Evolutionary conservation across 2,888 invertebrate species (phyloP).

Genomic region (Meta bourneti): DNA sequence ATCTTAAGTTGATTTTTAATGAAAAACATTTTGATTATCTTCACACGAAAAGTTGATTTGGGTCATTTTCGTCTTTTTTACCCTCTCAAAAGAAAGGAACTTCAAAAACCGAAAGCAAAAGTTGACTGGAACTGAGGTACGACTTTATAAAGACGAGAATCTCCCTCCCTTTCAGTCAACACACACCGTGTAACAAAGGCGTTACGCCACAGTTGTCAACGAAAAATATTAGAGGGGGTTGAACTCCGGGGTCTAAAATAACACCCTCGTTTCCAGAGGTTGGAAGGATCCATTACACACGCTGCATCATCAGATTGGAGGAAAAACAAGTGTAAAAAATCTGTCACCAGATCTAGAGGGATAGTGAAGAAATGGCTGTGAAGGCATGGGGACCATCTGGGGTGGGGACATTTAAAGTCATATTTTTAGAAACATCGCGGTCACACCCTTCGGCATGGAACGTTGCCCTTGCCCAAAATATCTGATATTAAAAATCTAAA

Average conservation of each 20-base stretch:
- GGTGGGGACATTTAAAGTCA: slow-evolving; percentile 18
- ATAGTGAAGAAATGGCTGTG: background rate
- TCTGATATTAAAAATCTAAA: slow-evolving; percentile 52
- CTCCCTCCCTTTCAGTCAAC: too few relatives aligned
- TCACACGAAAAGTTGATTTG: too few relatives aligned
- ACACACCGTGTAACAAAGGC: too few relatives aligned
- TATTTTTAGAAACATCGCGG: slow-evolving; percentile 49
- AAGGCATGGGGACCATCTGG: slow-evolving; percentile 15
- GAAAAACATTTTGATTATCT: too few relatives aligned
- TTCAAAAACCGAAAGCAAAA: too few relatives aligned
- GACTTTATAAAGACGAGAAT: too few relatives aligned
- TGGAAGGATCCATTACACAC: slow-evolving; percentile 33
- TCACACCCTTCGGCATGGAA: slow-evolving; percentile 23
- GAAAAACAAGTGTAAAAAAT: slow-evolving; percentile 58
- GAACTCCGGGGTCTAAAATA: slow-evolving; percentile 17
- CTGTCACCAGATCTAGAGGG: slow-evolving; percentile 50
- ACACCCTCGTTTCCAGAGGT: background rate
- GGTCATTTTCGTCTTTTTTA: too few relatives aligned
- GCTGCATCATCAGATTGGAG: slow-evolving; percentile 45
- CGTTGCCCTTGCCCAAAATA: slow-evolving; percentile 49
- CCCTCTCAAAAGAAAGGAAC: too few relatives aligned
- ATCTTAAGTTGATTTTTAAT: too few relatives aligned
- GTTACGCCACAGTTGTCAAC: background rate
- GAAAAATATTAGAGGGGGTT: background rate
- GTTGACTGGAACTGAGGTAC: too few relatives aligned